phyloP scores from a whole-genome alignment of 2,797 vertebrate genomes.

The Bradypus variegatus region DNA sequence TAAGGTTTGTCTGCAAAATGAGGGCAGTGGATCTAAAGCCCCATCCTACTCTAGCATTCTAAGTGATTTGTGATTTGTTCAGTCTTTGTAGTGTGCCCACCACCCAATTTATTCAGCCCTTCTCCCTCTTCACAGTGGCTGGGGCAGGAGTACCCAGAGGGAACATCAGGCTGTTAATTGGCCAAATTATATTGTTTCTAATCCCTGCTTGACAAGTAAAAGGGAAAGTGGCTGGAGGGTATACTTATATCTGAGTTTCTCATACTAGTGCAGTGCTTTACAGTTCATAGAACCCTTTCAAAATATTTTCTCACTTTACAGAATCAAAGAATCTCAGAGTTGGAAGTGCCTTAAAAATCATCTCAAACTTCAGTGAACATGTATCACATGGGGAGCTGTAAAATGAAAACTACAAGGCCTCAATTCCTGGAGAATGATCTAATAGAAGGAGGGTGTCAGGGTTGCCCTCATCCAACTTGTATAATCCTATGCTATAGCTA shows the following conservation, averaged over 20 bases:
- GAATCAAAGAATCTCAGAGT: slow-evolving; percentile 36
- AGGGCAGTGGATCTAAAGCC: slow-evolving; percentile 5
- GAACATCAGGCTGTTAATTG: slow-evolving; percentile 34
- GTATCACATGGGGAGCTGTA: slow-evolving; percentile 3
- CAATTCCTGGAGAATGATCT: neutral
- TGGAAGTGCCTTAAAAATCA: slow-evolving; percentile 20
- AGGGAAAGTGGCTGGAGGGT: slow-evolving; percentile 36
- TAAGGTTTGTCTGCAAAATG: slow-evolving; percentile 23
- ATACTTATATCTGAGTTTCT: slow-evolving; percentile 30
- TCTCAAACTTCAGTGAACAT: slow-evolving; percentile 40
- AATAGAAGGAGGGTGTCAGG: neutral
- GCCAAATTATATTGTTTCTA: slow-evolving; percentile 28
- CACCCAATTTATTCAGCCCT: neutral
- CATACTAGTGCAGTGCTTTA: slow-evolving; percentile 29
- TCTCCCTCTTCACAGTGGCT: neutral
- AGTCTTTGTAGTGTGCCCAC: neutral
- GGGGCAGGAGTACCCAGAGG: neutral
- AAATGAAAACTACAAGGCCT: slow-evolving; percentile 18
- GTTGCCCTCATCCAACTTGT: neutral
- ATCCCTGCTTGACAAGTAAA: slow-evolving; percentile 4
- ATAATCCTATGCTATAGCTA: neutral
- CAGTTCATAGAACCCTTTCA: slow-evolving; percentile 23
- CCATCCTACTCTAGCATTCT: neutral
- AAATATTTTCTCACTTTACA: slow-evolving; percentile 35
- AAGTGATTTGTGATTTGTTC: slow-evolving; percentile 31